phyloP scores from a whole-genome alignment of 2,888 invertebrate species.

The Axea sp. region DNA sequence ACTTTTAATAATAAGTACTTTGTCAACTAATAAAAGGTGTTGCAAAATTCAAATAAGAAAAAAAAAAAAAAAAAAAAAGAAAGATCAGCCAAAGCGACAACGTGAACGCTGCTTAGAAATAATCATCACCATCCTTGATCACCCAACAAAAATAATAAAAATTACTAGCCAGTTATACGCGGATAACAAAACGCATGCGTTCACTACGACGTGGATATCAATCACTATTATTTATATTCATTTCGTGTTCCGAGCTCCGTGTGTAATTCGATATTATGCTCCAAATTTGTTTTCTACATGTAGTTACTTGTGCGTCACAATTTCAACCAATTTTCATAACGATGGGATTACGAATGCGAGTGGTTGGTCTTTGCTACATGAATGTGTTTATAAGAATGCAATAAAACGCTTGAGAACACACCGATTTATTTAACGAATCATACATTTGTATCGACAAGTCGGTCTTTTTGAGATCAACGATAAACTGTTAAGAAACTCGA shows the following conservation, averaged over 20 bases:
- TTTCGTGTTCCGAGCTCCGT: conserved; percentile 6
- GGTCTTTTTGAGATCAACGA: conserved; percentile 42
- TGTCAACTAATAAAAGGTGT: conserved; percentile 19
- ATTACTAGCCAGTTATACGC: conserved; percentile 39
- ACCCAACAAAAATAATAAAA: conserved; percentile 15
- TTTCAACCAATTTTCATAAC: conserved; percentile 22
- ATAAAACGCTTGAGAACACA: conserved; percentile 1
- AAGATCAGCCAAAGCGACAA: no score
- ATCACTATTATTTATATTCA: conserved; percentile 18
- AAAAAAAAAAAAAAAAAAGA: not conserved
- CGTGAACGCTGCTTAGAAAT: conserved; percentile 28
- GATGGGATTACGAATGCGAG: conserved; percentile 3
- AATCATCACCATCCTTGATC: conserved; percentile 19
- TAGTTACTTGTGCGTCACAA: conserved; percentile 10
- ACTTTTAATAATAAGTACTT: conserved; percentile 28
- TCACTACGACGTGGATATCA: conserved; percentile 6
- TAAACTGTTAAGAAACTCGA: no score
- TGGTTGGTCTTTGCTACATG: conserved; percentile 22
- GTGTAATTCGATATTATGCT: conserved; percentile 1
- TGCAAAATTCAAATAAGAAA: no score
- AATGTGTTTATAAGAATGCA: conserved; percentile 26
- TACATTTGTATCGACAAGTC: conserved; percentile 5
- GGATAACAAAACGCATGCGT: conserved; percentile 10
- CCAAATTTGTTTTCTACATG: conserved; percentile 11
- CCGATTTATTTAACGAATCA: conserved; percentile 3